Evolutionary conservation across 2,888 invertebrate genomes (phyloP).

Genomic region (Epinotia demarniana): DNA sequence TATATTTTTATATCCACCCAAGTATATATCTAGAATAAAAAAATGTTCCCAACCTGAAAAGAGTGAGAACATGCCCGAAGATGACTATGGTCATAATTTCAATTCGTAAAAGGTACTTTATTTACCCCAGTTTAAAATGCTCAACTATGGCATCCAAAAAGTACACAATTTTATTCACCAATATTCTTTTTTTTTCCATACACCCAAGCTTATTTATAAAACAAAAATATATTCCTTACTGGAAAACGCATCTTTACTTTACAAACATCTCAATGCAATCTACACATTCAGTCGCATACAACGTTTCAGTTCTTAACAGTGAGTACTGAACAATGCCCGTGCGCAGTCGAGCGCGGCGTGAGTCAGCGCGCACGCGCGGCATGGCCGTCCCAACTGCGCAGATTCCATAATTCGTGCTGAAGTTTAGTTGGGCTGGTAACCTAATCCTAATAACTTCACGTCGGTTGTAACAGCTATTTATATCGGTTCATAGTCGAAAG

Average conservation of each 20-base stretch:
- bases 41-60: background rate
- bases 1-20: background rate
- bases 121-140: too few species aligned
- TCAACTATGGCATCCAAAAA: too few species aligned
- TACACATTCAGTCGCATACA: background rate
- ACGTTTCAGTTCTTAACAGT: background rate
- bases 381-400: slow-evolving; percentile 26
- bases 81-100: too few species aligned
- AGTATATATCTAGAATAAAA: background rate
- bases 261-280: background rate
- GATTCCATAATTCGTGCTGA: background rate
- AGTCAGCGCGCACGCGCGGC: slow-evolving; percentile 27
- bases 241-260: background rate
- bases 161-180: too few species aligned
- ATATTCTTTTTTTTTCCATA: background rate
- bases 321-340: background rate
- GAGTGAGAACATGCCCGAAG: too few species aligned
- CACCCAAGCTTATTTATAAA: background rate
- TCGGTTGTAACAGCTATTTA: too few species aligned
- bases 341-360: slow-evolving; percentile 14
- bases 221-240: background rate
- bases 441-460: too few species aligned
- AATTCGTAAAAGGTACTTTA: too few species aligned
- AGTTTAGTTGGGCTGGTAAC: background rate
- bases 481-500: too few species aligned